Evolutionary conservation across 1,140 invertebrate genomes (phyloP).

Genomic region (Phymorhynchus buccinoides): DNA sequence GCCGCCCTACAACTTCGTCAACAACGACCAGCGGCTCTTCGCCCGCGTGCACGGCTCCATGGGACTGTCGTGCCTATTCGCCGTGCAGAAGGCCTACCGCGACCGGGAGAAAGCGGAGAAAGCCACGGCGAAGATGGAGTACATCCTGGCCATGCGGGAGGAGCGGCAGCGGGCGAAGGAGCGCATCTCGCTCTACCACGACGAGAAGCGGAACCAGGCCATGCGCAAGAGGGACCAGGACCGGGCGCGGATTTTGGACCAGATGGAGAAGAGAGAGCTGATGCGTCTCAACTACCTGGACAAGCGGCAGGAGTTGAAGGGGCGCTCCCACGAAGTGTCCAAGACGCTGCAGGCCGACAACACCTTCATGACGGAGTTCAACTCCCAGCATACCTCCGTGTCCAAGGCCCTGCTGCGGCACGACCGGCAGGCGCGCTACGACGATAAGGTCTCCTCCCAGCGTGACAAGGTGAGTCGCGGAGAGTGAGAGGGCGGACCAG

Average conservation of each 20-base stretch:
- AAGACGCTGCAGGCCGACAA: slow-evolving; percentile 59
- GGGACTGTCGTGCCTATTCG: slow-evolving; percentile 69
- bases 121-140: slow-evolving; percentile 63
- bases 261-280: slow-evolving; percentile 62
- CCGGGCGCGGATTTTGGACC: slow-evolving; percentile 54
- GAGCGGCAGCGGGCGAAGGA: slow-evolving; percentile 65
- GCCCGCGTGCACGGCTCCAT: slow-evolving; percentile 68
- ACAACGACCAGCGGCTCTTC: slow-evolving; percentile 66
- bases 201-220: slow-evolving; percentile 61
- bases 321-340: slow-evolving; percentile 50
- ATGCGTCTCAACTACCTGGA: slow-evolving; percentile 62
- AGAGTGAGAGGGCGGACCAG: background rate
- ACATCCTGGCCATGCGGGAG: slow-evolving; percentile 63
- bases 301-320: slow-evolving; percentile 59
- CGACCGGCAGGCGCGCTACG: slow-evolving; percentile 63
- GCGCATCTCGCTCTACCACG: slow-evolving; percentile 63
- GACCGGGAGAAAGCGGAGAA: slow-evolving; percentile 67
- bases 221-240: slow-evolving; percentile 61
- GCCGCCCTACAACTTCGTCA: slow-evolving; percentile 50
- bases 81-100: slow-evolving; percentile 71
- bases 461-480: slow-evolving; percentile 18
- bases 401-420: slow-evolving; percentile 70
- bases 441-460: slow-evolving; percentile 51
- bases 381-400: slow-evolving; percentile 71
- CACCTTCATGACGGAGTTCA: slow-evolving; percentile 68